Evolutionary conservation across 2,113 vertebrate genomes (phyloP).

Genomic region (Alces alces): DNA sequence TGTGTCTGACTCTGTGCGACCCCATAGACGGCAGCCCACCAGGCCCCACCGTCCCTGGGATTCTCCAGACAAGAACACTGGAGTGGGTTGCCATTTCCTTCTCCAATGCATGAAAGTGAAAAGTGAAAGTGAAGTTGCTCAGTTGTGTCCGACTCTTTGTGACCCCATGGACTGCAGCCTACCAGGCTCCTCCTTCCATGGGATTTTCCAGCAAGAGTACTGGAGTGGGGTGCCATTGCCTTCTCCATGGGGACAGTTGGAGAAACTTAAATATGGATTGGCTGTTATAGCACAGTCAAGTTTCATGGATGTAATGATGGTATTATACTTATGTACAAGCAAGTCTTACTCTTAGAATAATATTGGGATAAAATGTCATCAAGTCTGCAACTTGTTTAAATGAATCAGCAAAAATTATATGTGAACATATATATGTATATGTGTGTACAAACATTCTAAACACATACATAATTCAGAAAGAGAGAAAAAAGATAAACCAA

Average conservation of each 20-base stretch:
- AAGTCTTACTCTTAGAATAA: background rate
- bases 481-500: background rate
- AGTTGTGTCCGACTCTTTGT: background rate
- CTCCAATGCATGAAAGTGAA: background rate
- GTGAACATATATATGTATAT: background rate
- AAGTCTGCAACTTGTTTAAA: background rate
- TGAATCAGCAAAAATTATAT: background rate
- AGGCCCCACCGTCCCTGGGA: background rate
- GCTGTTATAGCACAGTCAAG: background rate
- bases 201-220: background rate
- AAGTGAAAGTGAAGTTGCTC: background rate
- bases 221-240: background rate
- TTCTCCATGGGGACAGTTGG: background rate
- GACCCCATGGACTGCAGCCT: background rate
- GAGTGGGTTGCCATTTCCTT: background rate
- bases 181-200: background rate
- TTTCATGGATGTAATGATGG: background rate
- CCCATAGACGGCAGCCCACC: background rate
- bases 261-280: background rate
- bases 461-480: background rate
- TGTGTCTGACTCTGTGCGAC: accelerated
- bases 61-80: background rate
- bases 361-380: background rate
- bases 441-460: background rate
- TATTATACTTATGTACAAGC: background rate